Percentiles rank a stretch among this genome's conserved stretches.
phyloP scores from a whole-genome alignment of 2,797 vertebrate species.

The Lepilemur septentrionalis region DNA sequence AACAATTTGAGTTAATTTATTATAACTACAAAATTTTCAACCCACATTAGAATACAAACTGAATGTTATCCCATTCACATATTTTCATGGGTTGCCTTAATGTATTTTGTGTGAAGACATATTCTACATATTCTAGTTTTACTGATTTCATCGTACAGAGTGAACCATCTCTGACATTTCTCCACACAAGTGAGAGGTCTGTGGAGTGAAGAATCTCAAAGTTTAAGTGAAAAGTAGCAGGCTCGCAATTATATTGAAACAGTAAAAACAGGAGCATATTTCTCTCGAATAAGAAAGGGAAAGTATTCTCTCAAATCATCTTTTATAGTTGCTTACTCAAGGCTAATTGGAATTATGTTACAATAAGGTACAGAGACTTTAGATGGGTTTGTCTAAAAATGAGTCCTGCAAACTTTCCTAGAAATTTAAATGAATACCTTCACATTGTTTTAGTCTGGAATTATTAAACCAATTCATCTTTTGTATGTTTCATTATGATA shows the following conservation, averaged over 20 bases:
- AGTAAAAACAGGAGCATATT: background rate
- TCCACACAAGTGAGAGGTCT: background rate
- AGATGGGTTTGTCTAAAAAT: background rate
- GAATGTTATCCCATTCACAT: background rate
- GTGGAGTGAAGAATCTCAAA: background rate
- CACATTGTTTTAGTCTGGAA: background rate
- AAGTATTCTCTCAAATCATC: background rate
- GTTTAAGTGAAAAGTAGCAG: background rate
- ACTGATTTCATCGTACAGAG: background rate
- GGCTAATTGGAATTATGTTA: background rate
- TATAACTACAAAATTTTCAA: background rate
- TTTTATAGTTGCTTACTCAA: background rate
- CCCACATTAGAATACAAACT: background rate
- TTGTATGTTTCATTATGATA: background rate
- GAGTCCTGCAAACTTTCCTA: background rate
- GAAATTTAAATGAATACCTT: background rate
- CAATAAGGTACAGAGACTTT: background rate
- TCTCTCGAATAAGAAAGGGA: background rate
- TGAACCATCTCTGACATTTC: background rate
- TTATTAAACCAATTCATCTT: constrained; percentile 7
- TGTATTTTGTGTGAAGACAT: background rate
- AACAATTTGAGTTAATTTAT: background rate
- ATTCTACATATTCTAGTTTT: background rate
- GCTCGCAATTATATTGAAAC: background rate
- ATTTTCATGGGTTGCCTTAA: background rate